Conservation (phyloP, 2,113 vertebrate species). For the Engystomops pustulosus region DNA sequence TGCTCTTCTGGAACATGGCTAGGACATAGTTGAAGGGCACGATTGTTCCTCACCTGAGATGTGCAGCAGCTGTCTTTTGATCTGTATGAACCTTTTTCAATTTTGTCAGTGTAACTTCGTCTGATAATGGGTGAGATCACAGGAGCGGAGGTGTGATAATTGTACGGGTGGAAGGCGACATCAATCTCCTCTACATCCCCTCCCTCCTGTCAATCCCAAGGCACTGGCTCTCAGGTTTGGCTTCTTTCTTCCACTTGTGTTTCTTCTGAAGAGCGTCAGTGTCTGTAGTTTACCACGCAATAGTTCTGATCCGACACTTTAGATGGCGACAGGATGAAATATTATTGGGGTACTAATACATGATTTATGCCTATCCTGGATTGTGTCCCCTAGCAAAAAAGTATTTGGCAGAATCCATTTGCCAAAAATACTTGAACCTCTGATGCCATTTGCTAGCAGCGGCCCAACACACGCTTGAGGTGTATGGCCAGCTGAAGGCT, state of each 20-base stretch:
- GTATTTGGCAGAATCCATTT: no score
- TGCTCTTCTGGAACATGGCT: not conserved
- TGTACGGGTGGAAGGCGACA: constrained; percentile 29
- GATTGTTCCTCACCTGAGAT: not conserved
- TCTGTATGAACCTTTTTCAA: constrained; percentile 10
- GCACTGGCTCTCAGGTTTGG: not conserved
- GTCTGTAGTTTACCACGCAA: no score
- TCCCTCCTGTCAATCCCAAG: not conserved
- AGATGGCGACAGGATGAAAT: no score
- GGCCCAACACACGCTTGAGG: no score
- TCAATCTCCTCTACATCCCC: constrained; percentile 1
- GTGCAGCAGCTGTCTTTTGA: not conserved
- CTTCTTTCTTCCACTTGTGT: not conserved
- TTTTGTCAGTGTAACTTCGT: constrained; percentile 44
- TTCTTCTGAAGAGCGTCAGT: not conserved
- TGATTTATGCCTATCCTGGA: no score
- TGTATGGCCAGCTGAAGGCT: no score
- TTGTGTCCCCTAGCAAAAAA: no score
- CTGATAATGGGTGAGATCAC: constrained; percentile 57
- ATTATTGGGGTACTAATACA: no score
- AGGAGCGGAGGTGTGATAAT: constrained; percentile 49
- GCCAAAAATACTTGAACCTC: no score
- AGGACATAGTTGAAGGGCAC: not conserved
- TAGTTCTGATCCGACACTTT: no score
- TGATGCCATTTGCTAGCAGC: no score